A percentile compares a stretch with the other conserved stretches of the same genome.
These are phyloP conservation scores for Enteromius thamalakanensis DNA, from an alignment of 2,797 vertebrate species.

Conservation along the genomic window DNA sequence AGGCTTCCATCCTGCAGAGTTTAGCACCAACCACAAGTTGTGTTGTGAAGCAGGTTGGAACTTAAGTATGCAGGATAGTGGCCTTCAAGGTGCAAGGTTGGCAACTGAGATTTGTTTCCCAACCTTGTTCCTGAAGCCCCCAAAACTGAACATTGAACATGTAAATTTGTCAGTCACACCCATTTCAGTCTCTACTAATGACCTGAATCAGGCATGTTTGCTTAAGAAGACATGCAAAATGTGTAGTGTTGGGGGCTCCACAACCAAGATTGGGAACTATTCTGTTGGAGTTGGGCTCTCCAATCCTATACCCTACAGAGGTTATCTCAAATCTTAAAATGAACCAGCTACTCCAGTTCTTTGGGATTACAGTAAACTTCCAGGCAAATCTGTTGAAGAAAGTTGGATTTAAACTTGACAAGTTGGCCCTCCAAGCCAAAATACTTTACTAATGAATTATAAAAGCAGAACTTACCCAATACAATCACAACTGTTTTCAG, in stretches of 20 bases:
- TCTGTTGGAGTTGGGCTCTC: not conserved
- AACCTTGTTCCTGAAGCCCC: not conserved
- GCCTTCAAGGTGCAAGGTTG: not conserved
- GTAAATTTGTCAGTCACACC: not conserved
- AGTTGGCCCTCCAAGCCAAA: not conserved
- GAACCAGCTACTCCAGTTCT: not conserved
- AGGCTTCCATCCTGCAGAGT: not conserved
- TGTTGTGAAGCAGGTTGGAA: not conserved
- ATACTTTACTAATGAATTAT: not conserved
- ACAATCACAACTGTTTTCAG: slow-evolving; percentile 98
- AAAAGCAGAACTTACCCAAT: slow-evolving; percentile 78
- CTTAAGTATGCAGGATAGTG: not conserved
- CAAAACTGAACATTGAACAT: not conserved
- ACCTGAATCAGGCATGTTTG: not conserved
- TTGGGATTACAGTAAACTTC: not conserved
- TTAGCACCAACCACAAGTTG: not conserved
- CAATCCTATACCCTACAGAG: not conserved
- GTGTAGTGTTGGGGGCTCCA: not conserved
- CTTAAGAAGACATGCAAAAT: not conserved
- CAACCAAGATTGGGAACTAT: not conserved
- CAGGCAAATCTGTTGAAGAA: not conserved
- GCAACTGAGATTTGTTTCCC: not conserved
- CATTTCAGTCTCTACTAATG: not conserved
- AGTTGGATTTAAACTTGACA: not conserved
- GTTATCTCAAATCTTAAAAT: not conserved